Evolutionary conservation across 2,113 vertebrate species (phyloP), one percentile per base, ranked within the genome.

Genomic region (Rutilus rutilus): DNA sequence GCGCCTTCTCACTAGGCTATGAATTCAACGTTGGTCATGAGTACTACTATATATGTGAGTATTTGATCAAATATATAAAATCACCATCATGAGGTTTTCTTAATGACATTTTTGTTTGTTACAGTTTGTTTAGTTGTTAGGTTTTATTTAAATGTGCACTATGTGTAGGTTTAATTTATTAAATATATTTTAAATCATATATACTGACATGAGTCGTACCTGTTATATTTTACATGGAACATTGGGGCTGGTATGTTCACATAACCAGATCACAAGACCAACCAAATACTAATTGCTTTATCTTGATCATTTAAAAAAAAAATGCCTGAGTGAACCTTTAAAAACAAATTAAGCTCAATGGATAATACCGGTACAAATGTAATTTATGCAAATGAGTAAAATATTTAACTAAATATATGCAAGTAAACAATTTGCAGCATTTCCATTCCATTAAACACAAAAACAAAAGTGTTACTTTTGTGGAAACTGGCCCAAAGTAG

Each of bases 1-100:
- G 97, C 93, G 97, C 97, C 92, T 99, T 99, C 95, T 99, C 98
- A 0, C 94, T 99, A 93, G 97, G 97, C 90, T 98, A 97, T 89
- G 97, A 99, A 93, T 99, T 99, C 95, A 97, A 95, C 2, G 96
- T 97, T 0, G 97, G 98, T 87, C 96, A 98, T 74, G 97, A 99
- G 90, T 99, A 99, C 91, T 99, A 98, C 94, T 99, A 98, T 88
- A 99, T 98, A 94, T 99, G 94, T 95, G 89, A 95, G 95, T 94
- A 84, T 33, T 77, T 17, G 6, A 25, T 42, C 1, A 21, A 57
- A 57, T 21, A 1, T 19, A 2, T 57, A 21, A 57, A 21, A 57
- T 21, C 52, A 19, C 17, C 52, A 19, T 54, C 52, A 19, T 19
- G 17, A 54, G 52, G 52, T 54, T 19, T 54, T 21, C 39, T 73